Base-by-base conservation (phyloP, 2,113 vertebrate genomes). In the Vanacampus margaritifer region DNA sequence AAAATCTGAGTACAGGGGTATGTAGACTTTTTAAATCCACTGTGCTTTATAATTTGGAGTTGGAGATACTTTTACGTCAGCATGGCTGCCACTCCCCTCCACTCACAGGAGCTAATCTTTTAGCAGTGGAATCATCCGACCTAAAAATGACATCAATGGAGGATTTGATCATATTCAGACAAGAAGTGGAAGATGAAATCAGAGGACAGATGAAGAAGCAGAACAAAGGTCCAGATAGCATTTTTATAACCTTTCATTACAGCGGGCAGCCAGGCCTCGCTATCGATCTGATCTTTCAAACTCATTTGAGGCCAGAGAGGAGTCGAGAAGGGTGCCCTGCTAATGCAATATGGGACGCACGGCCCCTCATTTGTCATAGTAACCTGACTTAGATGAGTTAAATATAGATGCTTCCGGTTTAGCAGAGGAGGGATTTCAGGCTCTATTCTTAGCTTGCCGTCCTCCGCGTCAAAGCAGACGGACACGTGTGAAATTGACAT, bases 321-420 rank as follows among this genome's bases (percentile, higher is more conserved):
- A 79, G 74, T 81, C 76, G 54, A 74, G 82, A 85, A 79, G 74
- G 70, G 79, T 72, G 74, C 69, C 65, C 69, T 32, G 6, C 36
- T 87, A 89, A 87, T 86, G 84, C 79, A 87, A 88, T 89, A 88
- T 78, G 71, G 67, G 79, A 86, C 74, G 79, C 72, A 60, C 83
- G 72, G 54, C 76, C 80, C 56, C 78, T 87, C 86, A 84, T 89
- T 87, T 74, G 78, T 89, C 84, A 89, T 85, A 76, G 79, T 81
- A 84, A 87, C 84, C 85, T 82, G 85, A 87, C 86, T 81, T 68
- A 73, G 81, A 86, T 65, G 81, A 87, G 88, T 84, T 89, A 89
- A 85, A 89, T 86, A 89, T 89, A 88, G 87, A 72, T 14, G 68
- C 82, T 87, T 88, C 86, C 82, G 82, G 83, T 86, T 86, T 72